Evolutionary conservation across 2,113 vertebrate species (phyloP), one percentile per base, ranked within the genome.

Genomic region (Poecile atricapillus): DNA sequence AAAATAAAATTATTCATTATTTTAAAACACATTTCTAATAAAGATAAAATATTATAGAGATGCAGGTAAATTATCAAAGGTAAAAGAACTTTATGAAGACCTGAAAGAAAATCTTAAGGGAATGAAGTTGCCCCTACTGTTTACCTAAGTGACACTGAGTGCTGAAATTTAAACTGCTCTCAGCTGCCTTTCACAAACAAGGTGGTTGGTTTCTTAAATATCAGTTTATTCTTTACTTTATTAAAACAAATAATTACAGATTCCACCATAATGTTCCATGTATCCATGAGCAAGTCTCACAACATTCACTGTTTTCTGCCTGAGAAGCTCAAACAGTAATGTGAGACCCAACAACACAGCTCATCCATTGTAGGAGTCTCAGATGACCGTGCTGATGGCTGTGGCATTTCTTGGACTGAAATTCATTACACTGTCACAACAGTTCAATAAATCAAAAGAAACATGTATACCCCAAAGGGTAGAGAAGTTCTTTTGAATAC

Each of bases 361-460:
- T 84, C 62, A 80, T 74, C 73, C 43, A 13, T 22, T 87, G 89
- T 2, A 58, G 25, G 41, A 68, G 43, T 55, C 76, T 81, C 87
- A 84, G 62, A 69, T 65, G 74, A 64, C 69, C 0, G 0, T 89
- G 41, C 16, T 89, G 82, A 86, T 90, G 83, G 60, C 70, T 81
- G 65, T 93, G 94, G 46, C 84, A 90, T 90, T 95, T 95, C 71
- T 85, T 71, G 52, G 27, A 39, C 35, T 90, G 78, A 87, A 92
- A 89, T 85, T 86, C 92, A 92, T 95, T 96, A 90, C 59, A 19
- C 31, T 93, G 68, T 93, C 77, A 85, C 52, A 95, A 88, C 76
- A 86, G 71, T 75, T 97, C 93, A 92, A 95, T 93, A 97, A 95
- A 95, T 85, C 89, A 92, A 92, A 96, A 91, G 62, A 65, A 95